A percentile compares a stretch with the other conserved stretches of the same genome.
Conservation (phyloP, 2,113 vertebrate species). For the Seriola rivoliana region DNA sequence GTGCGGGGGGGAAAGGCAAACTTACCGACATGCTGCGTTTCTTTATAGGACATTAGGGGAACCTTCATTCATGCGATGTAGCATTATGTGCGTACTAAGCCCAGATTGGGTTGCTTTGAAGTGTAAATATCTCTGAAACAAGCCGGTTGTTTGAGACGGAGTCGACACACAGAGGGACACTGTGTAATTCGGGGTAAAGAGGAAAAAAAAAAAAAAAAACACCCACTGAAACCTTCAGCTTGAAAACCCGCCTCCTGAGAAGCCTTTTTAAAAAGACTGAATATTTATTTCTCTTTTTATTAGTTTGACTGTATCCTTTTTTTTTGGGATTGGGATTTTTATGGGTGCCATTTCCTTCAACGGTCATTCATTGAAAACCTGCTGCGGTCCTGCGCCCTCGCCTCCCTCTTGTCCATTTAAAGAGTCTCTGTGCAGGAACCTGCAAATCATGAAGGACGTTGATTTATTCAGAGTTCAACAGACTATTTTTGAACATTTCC, state of each 20-base stretch:
- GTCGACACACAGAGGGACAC: not conserved
- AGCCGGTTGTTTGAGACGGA: conserved; percentile 78
- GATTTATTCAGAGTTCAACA: conserved; percentile 4
- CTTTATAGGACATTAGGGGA: conserved; percentile 75
- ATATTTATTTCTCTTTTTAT: conserved; percentile 90
- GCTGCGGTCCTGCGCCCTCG: conserved; percentile 39
- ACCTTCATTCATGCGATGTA: conserved; percentile 92
- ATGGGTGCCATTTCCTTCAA: conserved; percentile 82
- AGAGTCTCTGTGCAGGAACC: conserved; percentile 4
- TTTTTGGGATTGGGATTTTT: conserved; percentile 80
- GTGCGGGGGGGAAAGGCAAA: conserved; percentile 30
- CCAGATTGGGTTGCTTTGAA: conserved; percentile 88
- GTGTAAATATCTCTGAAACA: conserved; percentile 90
- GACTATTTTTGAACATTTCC: conserved; percentile 1
- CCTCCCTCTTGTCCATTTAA: conserved; percentile 51
- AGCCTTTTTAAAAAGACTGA: conserved; percentile 81
- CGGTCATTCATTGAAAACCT: conserved; percentile 39
- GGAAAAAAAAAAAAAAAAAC: conserved; percentile 26
- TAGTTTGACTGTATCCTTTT: conserved; percentile 88
- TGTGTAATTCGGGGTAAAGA: conserved; percentile 12
- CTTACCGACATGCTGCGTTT: conserved; percentile 76
- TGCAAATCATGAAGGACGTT: conserved; percentile 43
- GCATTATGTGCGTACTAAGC: conserved; percentile 85
- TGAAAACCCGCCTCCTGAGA: conserved; percentile 65
- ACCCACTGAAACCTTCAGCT: conserved; percentile 82